These are phyloP conservation scores for Antrozous pallidus DNA, from an alignment of 2,797 vertebrate genomes.

Conservation along the genomic window DNA sequence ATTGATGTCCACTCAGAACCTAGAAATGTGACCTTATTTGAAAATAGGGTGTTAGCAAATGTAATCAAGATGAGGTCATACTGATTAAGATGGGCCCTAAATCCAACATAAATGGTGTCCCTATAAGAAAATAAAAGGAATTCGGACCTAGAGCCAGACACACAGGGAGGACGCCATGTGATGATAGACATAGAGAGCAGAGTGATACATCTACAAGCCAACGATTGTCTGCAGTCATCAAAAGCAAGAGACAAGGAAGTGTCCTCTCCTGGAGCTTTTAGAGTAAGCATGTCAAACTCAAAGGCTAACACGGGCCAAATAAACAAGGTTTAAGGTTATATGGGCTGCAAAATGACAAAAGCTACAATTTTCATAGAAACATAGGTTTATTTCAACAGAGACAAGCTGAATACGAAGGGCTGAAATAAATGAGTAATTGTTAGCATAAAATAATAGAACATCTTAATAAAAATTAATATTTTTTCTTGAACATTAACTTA, in stretches of 20 bases:
- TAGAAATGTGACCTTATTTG: conserved; percentile 5
- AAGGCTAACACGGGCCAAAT: too few relatives aligned
- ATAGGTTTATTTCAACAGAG: too few relatives aligned
- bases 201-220: neutral
- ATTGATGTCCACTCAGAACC: neutral
- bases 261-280: neutral
- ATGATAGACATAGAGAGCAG: neutral
- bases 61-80: neutral
- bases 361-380: too few relatives aligned
- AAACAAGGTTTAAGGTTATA: too few relatives aligned
- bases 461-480: too few relatives aligned
- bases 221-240: neutral
- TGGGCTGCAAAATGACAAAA: too few relatives aligned
- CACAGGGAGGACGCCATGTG: neutral
- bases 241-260: neutral
- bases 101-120: neutral
- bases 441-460: too few relatives aligned
- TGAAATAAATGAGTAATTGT: too few relatives aligned
- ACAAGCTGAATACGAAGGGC: too few relatives aligned
- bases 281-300: too few relatives aligned
- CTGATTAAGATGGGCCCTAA: neutral
- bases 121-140: neutral
- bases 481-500: too few relatives aligned
- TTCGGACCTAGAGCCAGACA: neutral
- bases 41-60: neutral